Evolutionary conservation across 2,113 vertebrate species (phyloP).

Genomic region (Dicerorhinus sumatrensis): DNA sequence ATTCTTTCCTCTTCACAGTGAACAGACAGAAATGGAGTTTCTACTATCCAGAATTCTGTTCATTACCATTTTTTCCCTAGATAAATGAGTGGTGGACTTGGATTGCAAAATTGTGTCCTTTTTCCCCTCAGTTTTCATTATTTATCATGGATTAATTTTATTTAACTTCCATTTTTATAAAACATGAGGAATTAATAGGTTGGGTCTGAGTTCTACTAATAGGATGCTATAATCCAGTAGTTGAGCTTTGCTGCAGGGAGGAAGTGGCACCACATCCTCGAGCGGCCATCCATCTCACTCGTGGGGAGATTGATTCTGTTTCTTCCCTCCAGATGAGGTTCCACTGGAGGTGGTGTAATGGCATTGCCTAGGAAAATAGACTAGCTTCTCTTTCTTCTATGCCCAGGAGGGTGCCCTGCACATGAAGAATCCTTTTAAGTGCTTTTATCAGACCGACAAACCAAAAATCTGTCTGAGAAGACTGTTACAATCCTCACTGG

Average conservation of each 20-base stretch:
- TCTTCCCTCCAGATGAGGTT: not conserved
- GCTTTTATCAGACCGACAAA: not conserved
- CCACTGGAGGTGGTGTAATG: not conserved
- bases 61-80: not conserved
- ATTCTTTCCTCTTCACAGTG: not conserved
- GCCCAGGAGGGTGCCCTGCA: not conserved
- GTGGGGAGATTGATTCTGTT: not conserved
- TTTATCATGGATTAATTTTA: not conserved
- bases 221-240: no score
- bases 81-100: not conserved
- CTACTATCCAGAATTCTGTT: not conserved
- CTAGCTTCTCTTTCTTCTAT: not conserved
- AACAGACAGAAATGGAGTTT: not conserved
- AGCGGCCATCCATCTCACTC: fast-evolving
- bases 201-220: not conserved
- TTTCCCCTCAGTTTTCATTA: not conserved
- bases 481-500: not conserved
- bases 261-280: fast-evolving
- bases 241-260: not conserved
- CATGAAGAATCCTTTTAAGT: not conserved
- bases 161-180: constrained; percentile 9
- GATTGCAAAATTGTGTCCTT: not conserved
- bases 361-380: not conserved
- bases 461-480: not conserved
- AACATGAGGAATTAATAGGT: not conserved